phyloP scores from a whole-genome alignment of 2,888 invertebrate species.

The Rhingia rostrata region DNA sequence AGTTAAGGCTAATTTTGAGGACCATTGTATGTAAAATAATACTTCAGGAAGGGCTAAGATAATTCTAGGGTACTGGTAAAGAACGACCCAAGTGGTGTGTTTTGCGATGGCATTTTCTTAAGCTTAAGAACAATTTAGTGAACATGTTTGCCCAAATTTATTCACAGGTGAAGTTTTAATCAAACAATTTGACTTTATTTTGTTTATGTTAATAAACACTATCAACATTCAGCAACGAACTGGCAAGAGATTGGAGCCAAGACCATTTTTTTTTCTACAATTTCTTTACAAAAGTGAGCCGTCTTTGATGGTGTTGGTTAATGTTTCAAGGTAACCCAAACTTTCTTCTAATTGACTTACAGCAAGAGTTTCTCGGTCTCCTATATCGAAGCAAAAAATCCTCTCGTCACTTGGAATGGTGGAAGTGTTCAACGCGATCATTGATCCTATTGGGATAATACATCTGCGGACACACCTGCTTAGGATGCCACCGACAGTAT shows the following conservation, averaged over 20 bases:
- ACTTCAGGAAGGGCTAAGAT: too few relatives aligned
- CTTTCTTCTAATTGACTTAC: slow-evolving; percentile 92
- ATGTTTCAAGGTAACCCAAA: slow-evolving; percentile 88
- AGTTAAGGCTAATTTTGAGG: too few relatives aligned
- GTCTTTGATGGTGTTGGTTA: slow-evolving; percentile 93
- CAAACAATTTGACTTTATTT: too few relatives aligned
- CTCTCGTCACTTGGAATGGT: slow-evolving; percentile 98
- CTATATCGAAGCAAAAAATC: slow-evolving; percentile 97
- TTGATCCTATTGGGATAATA: slow-evolving; percentile 98
- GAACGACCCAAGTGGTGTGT: too few relatives aligned
- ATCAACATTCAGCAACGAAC: slow-evolving; percentile 92
- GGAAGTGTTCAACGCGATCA: slow-evolving; percentile 98
- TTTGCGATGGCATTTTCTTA: too few relatives aligned
- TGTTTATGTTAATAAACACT: slow-evolving; percentile 50
- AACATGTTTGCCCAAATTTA: too few relatives aligned
- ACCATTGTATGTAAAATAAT: too few relatives aligned
- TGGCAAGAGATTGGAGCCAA: slow-evolving; percentile 98
- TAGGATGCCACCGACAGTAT: slow-evolving; percentile 98
- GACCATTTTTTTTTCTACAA: slow-evolving; percentile 89
- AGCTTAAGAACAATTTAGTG: too few relatives aligned
- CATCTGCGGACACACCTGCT: slow-evolving; percentile 98
- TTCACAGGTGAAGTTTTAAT: too few relatives aligned
- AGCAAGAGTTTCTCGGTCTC: slow-evolving; percentile 93
- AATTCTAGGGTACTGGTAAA: too few relatives aligned
- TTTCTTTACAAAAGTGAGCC: slow-evolving; percentile 93